phyloP scores from a whole-genome alignment of 2,888 invertebrate species.

The Cantharis rufa region DNA sequence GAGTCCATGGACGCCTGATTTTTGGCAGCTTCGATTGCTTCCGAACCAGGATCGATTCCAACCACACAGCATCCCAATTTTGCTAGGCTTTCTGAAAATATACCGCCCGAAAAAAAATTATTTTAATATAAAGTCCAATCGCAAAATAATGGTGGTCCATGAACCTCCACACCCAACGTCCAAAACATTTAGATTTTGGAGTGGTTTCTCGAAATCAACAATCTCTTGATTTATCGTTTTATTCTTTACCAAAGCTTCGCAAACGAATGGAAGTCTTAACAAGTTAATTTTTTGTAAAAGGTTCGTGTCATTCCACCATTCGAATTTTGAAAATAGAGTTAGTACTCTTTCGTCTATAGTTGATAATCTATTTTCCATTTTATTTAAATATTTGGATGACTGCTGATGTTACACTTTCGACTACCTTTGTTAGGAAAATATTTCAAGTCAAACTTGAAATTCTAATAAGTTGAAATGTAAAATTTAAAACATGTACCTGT shows the following conservation, averaged over 20 bases:
- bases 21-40: slow-evolving; percentile 68
- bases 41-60: slow-evolving; percentile 75
- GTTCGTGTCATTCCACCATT: neutral
- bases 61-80: slow-evolving; percentile 75
- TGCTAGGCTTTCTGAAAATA: slow-evolving; percentile 58
- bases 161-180: neutral
- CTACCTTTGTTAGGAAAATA: no score
- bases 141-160: neutral
- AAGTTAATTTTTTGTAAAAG: neutral
- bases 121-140: neutral
- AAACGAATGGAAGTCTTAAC: neutral
- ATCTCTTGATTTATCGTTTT: neutral
- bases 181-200: neutral
- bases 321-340: neutral
- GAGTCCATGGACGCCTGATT: slow-evolving; percentile 60
- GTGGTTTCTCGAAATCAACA: neutral
- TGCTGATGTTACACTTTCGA: no score
- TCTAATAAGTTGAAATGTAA: no score
- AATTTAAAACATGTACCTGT: no score
- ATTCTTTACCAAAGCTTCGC: neutral
- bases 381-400: neutral
- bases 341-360: neutral
- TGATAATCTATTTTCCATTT: neutral
- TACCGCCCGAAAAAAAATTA: neutral
- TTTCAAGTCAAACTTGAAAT: no score